phyloP scores from a whole-genome alignment of 2,797 vertebrate genomes.

The Eleutherodactylus coqui region DNA sequence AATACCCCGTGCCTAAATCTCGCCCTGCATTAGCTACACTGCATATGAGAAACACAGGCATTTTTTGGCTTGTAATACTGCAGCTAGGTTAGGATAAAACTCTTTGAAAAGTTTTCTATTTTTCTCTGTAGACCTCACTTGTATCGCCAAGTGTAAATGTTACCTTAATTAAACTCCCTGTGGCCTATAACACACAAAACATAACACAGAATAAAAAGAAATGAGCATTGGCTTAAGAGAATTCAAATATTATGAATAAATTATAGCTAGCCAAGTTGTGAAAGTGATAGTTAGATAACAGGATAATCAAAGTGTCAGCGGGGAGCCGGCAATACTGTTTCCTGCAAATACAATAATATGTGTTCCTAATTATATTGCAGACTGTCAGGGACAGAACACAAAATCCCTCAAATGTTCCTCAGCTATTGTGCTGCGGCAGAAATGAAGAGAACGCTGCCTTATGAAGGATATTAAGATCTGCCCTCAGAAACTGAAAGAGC shows the following conservation, averaged over 20 bases:
- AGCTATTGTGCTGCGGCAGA: conserved; percentile 22
- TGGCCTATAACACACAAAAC: conserved; percentile 28
- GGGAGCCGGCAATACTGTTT: conserved; percentile 44
- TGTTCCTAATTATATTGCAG: conserved; percentile 57
- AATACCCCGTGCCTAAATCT: not conserved
- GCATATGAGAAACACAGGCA: not conserved
- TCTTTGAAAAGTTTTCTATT: conserved; percentile 2
- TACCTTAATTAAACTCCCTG: conserved; percentile 35
- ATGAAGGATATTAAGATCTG: conserved; percentile 21
- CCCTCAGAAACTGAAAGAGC: conserved; percentile 9
- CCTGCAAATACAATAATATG: conserved; percentile 60
- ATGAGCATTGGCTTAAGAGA: conserved; percentile 39
- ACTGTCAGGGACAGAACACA: conserved; percentile 37
- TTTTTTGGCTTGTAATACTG: not conserved
- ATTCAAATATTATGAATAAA: conserved; percentile 61
- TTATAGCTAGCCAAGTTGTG: conserved; percentile 43
- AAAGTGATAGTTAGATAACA: conserved; percentile 60
- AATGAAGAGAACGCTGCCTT: not conserved
- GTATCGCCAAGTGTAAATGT: conserved; percentile 35
- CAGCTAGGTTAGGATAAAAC: not conserved
- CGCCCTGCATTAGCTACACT: not conserved
- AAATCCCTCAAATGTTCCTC: conserved; percentile 38
- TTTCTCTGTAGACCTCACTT: not conserved
- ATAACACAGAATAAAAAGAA: conserved; percentile 28
- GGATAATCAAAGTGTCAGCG: conserved; percentile 59